These are phyloP conservation scores for Catajapyx aquilonaris DNA, from an alignment of 1,140 invertebrate genomes.

Conservation along the genomic window DNA sequence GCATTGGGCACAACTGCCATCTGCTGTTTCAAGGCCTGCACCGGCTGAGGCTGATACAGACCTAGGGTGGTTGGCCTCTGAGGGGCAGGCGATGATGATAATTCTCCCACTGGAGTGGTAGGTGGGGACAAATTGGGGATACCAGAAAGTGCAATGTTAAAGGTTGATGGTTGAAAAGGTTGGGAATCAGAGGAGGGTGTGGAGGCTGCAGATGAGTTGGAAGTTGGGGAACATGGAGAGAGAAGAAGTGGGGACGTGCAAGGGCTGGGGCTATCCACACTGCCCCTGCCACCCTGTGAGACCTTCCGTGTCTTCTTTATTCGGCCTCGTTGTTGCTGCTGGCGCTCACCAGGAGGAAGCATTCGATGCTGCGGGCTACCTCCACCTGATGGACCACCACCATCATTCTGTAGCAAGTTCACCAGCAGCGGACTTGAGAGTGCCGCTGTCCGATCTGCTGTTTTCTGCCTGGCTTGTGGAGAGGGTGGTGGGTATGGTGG, in stretches of 20 bases:
- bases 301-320: constrained; percentile 4
- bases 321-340: constrained; percentile 14
- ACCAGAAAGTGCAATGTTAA: constrained; percentile 5
- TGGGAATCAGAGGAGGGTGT: constrained; percentile 2
- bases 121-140: constrained; percentile 3
- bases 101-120: constrained; percentile 18
- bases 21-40: constrained; percentile 3
- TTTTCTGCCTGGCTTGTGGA: not conserved
- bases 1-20: no score
- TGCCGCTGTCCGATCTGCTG: constrained; percentile 3
- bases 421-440: constrained; percentile 75
- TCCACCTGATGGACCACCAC: constrained; percentile 18
- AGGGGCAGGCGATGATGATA: constrained; percentile 1
- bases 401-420: constrained; percentile 74
- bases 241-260: constrained; percentile 3
- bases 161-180: constrained; percentile 1
- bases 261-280: constrained; percentile 14
- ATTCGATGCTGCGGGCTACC: constrained; percentile 12
- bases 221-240: constrained; percentile 6
- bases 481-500: not conserved
- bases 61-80: not conserved
- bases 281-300: constrained; percentile 8
- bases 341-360: constrained; percentile 17
- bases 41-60: not conserved
- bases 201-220: constrained; percentile 3